Evolutionary conservation across 2,888 invertebrate genomes (phyloP).

Genomic region (Deilephila porcellus): DNA sequence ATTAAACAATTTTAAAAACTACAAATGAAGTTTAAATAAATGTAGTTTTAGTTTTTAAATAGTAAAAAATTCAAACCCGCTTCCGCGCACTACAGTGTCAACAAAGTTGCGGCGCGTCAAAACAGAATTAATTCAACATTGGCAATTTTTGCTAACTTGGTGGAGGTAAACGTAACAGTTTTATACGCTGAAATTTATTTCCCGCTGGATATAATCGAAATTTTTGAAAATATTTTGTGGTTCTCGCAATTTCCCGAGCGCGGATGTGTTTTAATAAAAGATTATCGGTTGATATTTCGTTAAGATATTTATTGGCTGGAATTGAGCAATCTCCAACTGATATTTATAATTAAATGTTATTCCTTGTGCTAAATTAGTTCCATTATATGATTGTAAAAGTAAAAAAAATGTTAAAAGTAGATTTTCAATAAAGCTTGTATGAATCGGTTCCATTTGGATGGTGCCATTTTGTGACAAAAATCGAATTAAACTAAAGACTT

Average conservation of each 20-base stretch:
- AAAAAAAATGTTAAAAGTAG: too few relatives aligned
- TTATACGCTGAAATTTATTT: conserved; percentile 4
- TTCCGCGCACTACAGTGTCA: background rate
- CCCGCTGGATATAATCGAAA: conserved; percentile 12
- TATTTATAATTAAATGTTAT: background rate
- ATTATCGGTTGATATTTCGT: conserved; percentile 16
- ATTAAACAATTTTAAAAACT: background rate
- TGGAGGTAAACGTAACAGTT: background rate
- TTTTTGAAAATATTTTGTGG: conserved; percentile 29
- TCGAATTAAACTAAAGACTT: too few relatives aligned
- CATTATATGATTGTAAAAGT: too few relatives aligned
- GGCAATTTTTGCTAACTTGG: background rate
- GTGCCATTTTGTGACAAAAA: too few relatives aligned
- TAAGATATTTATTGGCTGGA: background rate
- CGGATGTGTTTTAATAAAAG: conserved; percentile 20
- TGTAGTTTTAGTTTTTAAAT: background rate
- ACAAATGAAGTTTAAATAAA: background rate
- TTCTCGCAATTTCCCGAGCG: conserved; percentile 14
- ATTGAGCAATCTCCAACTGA: background rate
- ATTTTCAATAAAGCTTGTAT: too few relatives aligned
- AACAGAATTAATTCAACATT: conserved; percentile 2
- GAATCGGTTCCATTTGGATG: too few relatives aligned
- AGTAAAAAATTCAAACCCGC: background rate
- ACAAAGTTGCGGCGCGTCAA: background rate
- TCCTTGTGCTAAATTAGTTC: background rate